Base-by-base conservation (phyloP, 2,888 invertebrate species). In the Diarsia rubi region DNA sequence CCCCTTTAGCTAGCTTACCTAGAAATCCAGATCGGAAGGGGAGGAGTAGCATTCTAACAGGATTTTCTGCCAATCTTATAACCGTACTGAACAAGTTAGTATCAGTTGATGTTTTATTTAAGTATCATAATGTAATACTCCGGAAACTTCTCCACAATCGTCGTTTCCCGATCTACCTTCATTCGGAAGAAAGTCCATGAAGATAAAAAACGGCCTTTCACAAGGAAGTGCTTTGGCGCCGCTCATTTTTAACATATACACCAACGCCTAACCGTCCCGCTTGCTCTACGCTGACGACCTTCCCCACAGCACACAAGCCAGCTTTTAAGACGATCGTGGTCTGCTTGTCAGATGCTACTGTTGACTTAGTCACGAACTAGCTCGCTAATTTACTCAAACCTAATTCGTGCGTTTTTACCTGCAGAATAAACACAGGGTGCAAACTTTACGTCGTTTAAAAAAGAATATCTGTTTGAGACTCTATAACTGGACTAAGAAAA, bases 11-110 rank as follows among this genome's bases (percentile, higher is more conserved):
- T 0, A 97, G 97, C 2, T 94, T 97, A 54, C 97, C 97, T 88
- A 98, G 97, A 90, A 93, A 96, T 60, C 89, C 91, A 1, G 95
- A 96, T 72, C 96, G 98, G 78, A 97, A 97, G 88, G 98, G 98
- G 98, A 97, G 97, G 83, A 97, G 97, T 0, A 98, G 98, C 52
- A 92, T 96, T 69, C 94, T 98, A 67, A 97, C 97, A 74, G 97
- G 98, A 0, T 98, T 98, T 91, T 97, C 97, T 6, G 96, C 97
- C 12, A 98, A 98, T 93, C 92, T 98, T 54, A 97, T 97, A 52
- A 98, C 98, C 60, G 97, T 98, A 42, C 97, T 98, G 88, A 98
- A 98, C 92, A 97, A 97, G 97, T 98, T 90, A 94, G 97, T 94
- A 81, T 79, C 73, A 16, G 12, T 52, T 57, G 44, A n/a, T 63